Conservation (phyloP, 1,140 invertebrate species). For the Nomia melanderi region DNA sequence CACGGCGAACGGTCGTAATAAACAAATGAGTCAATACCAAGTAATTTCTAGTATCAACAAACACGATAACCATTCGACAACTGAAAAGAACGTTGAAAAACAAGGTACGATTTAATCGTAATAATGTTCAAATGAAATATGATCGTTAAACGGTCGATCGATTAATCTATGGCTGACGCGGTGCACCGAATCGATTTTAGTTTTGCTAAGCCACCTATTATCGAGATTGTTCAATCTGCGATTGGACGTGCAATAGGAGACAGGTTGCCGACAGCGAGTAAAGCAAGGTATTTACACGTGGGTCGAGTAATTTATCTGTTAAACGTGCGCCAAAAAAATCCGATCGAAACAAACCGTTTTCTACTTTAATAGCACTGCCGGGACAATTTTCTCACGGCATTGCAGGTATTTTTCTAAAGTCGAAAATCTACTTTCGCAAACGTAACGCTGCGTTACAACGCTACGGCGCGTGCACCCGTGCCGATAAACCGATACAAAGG, state of each 20-base stretch:
- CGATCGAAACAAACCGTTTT: background rate
- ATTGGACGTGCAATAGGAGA: background rate
- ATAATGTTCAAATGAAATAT: too few relatives aligned
- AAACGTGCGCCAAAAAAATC: background rate
- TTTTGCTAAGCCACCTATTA: background rate
- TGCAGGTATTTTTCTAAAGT: too few relatives aligned
- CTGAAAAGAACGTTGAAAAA: too few relatives aligned
- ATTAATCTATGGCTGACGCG: too few relatives aligned
- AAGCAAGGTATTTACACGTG: background rate
- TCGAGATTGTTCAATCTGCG: too few relatives aligned
- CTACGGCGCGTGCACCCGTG: too few relatives aligned
- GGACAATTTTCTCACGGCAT: too few relatives aligned
- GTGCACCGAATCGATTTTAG: background rate
- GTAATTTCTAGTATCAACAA: background rate
- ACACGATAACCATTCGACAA: background rate
- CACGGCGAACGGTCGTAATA: background rate
- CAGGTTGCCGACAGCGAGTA: background rate
- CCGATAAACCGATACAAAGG: too few relatives aligned
- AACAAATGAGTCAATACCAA: background rate
- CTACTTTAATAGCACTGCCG: background rate
- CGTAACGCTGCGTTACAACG: too few relatives aligned
- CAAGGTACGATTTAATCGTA: too few relatives aligned
- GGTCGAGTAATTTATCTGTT: background rate
- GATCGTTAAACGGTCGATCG: too few relatives aligned
- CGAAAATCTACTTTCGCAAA: too few relatives aligned